Evolutionary conservation across 2,888 invertebrate species (phyloP), one percentile per base, ranked within the genome.

Genomic region (Aspidiotus destructor): DNA sequence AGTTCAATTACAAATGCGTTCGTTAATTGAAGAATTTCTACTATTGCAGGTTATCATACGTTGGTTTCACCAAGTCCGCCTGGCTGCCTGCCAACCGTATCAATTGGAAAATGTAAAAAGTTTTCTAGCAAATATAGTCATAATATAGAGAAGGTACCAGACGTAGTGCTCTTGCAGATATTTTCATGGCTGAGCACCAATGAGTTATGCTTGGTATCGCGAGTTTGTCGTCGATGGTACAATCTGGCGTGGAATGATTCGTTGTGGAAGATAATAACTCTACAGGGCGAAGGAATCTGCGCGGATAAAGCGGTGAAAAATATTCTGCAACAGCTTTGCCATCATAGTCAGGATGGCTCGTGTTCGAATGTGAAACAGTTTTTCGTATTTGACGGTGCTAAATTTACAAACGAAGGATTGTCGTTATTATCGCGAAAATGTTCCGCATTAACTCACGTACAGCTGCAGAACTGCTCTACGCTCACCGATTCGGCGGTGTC

Each of bases 391-490:
- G 85, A 86, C 71, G 87, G 87, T 69, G 82, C 84, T 70, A 81
- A 85, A 78, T 82, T 92, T 70, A 86, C 89, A 7, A 88, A 91
- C 76, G 85, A 86, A 70, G 90, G 91, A 15, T 80, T 92, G 11
- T 83, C 86, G 74, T 78, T 88, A 60, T 78, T 92, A 44, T 87
- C 89, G 0, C 83, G 88, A 57, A 82, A 88, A 60, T 92, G 92
- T 78, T 87, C 91, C 0, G 88, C 89, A 76, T 79, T 93, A 69
- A 86, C 89, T 7, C 88, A 89, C 75, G 79, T 93, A 67, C 89
- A 91, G 71, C 80, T 92, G 64, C 88, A 88, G 71, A 86, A 85
- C 2, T 88, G 89, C 72, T 81, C 82, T 63, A 84, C 84, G 70
- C 82, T 92, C 73, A 86, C 89, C 63, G 89, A 91, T 73, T 82